Evolutionary conservation across 2,797 vertebrate species (phyloP).

Genomic region (Anguilla marmorata): DNA sequence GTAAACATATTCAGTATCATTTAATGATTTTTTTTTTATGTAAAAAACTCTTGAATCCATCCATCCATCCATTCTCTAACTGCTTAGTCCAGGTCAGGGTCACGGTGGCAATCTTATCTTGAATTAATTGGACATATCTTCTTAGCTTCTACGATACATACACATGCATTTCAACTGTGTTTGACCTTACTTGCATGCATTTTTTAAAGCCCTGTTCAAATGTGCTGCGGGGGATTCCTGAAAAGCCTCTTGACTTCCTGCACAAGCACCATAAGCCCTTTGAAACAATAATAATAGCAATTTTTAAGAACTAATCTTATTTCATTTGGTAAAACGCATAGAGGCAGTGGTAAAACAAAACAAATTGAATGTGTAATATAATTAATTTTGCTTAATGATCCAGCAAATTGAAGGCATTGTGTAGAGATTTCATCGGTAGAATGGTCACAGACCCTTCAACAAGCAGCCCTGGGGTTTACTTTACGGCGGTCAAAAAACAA

Average conservation of each 20-base stretch:
- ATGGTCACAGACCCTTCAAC: neutral
- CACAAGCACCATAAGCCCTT: neutral
- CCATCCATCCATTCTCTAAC: too few species aligned
- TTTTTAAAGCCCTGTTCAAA: neutral
- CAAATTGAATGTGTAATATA: conserved; percentile 31
- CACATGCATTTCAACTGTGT: neutral
- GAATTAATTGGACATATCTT: neutral
- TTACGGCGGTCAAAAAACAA: conserved; percentile 21
- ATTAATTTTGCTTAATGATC: conserved; percentile 34
- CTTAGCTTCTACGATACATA: neutral
- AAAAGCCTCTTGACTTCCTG: neutral
- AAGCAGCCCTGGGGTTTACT: conserved; percentile 25
- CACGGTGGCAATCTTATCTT: neutral
- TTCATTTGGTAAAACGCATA: conserved; percentile 16
- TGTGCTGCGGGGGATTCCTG: neutral
- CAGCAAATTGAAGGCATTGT: conserved; percentile 34
- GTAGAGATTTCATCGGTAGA: conserved; percentile 7
- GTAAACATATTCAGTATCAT: neutral
- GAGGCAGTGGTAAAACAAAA: conserved; percentile 29
- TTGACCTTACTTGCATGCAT: neutral
- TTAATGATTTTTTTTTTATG: neutral
- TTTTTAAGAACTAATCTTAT: conserved; percentile 10
- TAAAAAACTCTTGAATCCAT: neutral
- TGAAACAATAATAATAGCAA: conserved; percentile 2
- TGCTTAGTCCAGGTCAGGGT: too few species aligned